These are phyloP conservation scores for Brachyistius frenatus DNA, from an alignment of 2,113 vertebrate species.

Conservation along the genomic window DNA sequence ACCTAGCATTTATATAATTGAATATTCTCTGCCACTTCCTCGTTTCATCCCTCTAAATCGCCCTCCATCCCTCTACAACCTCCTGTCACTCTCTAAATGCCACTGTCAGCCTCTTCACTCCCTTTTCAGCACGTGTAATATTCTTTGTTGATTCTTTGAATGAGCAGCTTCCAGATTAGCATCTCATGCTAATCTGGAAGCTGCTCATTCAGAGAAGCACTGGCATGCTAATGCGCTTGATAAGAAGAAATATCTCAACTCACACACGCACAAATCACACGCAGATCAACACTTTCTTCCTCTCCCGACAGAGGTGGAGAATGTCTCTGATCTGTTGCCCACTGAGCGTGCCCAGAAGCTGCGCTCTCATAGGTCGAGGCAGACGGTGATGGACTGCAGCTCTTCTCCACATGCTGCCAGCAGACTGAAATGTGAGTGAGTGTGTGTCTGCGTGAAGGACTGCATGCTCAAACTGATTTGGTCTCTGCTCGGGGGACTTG, in stretches of 20 bases:
- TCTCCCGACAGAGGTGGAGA: background rate
- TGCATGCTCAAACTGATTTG: background rate
- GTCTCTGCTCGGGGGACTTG: background rate
- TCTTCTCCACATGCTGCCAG: slow-evolving; percentile 26
- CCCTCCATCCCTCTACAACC: slow-evolving; percentile 16
- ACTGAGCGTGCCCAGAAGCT: slow-evolving; percentile 21
- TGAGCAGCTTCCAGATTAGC: too few species aligned
- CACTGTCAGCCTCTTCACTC: background rate
- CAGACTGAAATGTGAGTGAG: slow-evolving; percentile 26
- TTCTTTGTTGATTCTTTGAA: too few species aligned
- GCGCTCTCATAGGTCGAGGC: slow-evolving; percentile 26
- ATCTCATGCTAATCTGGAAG: slow-evolving; percentile 16
- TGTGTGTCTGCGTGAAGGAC: slow-evolving; percentile 21
- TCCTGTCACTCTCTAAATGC: slow-evolving; percentile 35
- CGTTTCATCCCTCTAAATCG: slow-evolving; percentile 26
- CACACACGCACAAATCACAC: background rate
- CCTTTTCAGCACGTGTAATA: background rate
- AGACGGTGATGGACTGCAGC: slow-evolving; percentile 24
- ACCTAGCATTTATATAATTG: slow-evolving; percentile 30
- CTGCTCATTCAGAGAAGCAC: background rate
- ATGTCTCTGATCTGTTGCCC: slow-evolving; percentile 35
- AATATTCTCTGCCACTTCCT: slow-evolving; percentile 24
- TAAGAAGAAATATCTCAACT: too few species aligned
- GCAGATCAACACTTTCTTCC: slow-evolving; percentile 8
- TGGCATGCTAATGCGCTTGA: background rate